Base-by-base conservation (phyloP, 2,888 invertebrate species). In the Tiphia femorata region DNA sequence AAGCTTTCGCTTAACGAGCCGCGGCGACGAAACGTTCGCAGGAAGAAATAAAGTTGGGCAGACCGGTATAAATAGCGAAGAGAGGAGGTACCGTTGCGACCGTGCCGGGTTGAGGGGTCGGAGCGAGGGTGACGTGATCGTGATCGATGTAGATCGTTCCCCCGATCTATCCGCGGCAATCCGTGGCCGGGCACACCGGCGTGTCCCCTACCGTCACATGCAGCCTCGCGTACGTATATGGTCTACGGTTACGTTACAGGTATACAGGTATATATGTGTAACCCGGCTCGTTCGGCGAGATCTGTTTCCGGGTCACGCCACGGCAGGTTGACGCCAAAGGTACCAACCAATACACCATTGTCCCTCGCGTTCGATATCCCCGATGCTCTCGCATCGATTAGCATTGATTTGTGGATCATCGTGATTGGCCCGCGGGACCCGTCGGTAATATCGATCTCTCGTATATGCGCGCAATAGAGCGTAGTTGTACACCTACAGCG, bases 61-160 rank as follows among this genome's bases (percentile, higher is more conserved):
- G 49, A 38, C 44, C 49, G 48, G 49, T 64, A 65, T 62, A 67
- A 69, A 71, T 64, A 67, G 65, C 38, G 59, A 64, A 63, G 56
- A 60, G 49, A 59, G 46, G 61, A 57, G 67, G 64, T 75, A 76
- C 75, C 73, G 72, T 76, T 76, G 74, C 58, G 67, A 62, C 54
- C 61, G 56, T 56, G 50, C 55, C 62, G 60, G 55, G 54, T 48
- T 47, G 41, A 35, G 58, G n/a, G 57, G 62, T 63, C 63, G 50
- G 58, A 51, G 51, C 46, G 64, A 71, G 72, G 67, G 67, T 76
- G 77, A 76, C 67, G 76, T 69, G 78, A 79, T 80, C 79, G 78
- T 80, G 80, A 80, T 80, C 78, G 80, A 80, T 80, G 75, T 75
- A 79, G 78, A 80, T 79, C 78, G 67, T 72, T 76, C 66, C 64